A percentile compares a stretch with the other conserved stretches of the same genome.
These are phyloP conservation scores for Poeciliopsis prolifica DNA, from an alignment of 2,113 vertebrate species.

Conservation along the genomic window DNA sequence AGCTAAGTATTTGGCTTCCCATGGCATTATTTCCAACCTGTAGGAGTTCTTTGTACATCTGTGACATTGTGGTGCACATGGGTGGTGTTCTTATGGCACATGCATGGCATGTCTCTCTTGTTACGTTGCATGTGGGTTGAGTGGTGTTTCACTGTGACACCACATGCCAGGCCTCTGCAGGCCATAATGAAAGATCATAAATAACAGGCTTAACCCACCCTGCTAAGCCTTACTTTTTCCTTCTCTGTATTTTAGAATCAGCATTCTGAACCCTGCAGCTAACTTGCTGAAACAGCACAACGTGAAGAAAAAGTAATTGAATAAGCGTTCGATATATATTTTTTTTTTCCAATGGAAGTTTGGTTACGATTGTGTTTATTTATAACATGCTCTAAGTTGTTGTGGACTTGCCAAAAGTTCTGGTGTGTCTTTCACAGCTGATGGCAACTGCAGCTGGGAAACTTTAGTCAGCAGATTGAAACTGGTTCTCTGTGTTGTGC, in stretches of 20 bases:
- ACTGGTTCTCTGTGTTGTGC: slow-evolving; percentile 20
- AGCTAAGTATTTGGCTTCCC: slow-evolving; percentile 28
- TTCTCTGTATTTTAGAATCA: slow-evolving; percentile 8
- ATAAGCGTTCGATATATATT: not conserved
- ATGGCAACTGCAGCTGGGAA: slow-evolving; percentile 50
- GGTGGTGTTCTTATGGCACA: slow-evolving; percentile 45
- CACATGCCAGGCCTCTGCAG: slow-evolving; percentile 15
- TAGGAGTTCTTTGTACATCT: slow-evolving; percentile 34
- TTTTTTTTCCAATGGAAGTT: not conserved
- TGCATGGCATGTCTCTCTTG: slow-evolving; percentile 32
- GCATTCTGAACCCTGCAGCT: slow-evolving; percentile 12
- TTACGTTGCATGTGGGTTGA: slow-evolving; percentile 42
- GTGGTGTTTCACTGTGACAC: slow-evolving; percentile 34
- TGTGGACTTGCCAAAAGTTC: slow-evolving; percentile 17
- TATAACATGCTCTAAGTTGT: slow-evolving; percentile 20
- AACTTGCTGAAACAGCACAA: not conserved
- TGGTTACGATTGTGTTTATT: slow-evolving; percentile 44
- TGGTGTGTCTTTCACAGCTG: slow-evolving; percentile 38
- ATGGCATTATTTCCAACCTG: slow-evolving; percentile 27
- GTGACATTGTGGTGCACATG: slow-evolving; percentile 38
- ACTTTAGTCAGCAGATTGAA: slow-evolving; percentile 32
- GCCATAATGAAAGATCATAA: slow-evolving; percentile 36
- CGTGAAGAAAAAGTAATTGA: not conserved
- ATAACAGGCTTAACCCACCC: slow-evolving; percentile 21
- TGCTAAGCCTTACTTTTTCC: not conserved